A percentile compares a stretch with the other conserved stretches of the same genome.
Conservation (phyloP, 30 jellyfish, hydroid and myxozoan genomes). For the Cassiopea xamachana region DNA sequence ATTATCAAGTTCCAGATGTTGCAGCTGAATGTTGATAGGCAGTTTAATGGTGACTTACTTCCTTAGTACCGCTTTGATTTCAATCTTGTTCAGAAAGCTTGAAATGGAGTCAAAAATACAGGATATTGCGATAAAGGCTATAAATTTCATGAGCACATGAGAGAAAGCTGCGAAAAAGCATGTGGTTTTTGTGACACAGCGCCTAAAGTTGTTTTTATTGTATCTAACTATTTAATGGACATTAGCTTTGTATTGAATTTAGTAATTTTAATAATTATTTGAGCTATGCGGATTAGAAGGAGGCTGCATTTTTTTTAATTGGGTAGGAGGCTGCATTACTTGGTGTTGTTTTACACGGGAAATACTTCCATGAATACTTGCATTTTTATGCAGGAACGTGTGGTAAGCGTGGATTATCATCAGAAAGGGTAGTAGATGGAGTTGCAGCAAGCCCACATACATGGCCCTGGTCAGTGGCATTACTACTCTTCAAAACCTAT, state of each 20-base stretch:
- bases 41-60: too few species aligned
- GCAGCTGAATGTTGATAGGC: too few species aligned
- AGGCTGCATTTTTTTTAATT: too few species aligned
- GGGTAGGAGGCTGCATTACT: too few species aligned
- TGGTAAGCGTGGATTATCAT: slow-evolving; percentile 42
- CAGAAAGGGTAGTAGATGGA: slow-evolving; percentile 61
- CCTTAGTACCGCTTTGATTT: too few species aligned
- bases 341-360: too few species aligned
- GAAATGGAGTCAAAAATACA: background rate
- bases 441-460: slow-evolving; percentile 46
- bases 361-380: background rate
- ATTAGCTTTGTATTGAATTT: too few species aligned
- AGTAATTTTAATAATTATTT: too few species aligned
- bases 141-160: slow-evolving; percentile 21
- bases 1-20: too few species aligned
- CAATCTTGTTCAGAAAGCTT: background rate
- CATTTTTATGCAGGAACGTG: slow-evolving; percentile 1
- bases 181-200: slow-evolving; percentile 41
- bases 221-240: background rate
- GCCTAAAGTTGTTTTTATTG: background rate
- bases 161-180: slow-evolving; percentile 39
- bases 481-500: slow-evolving; percentile 26
- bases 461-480: slow-evolving; percentile 75
- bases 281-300: too few species aligned
- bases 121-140: slow-evolving; percentile 3